Percentiles rank a stretch among this genome's conserved stretches.
phyloP scores from a whole-genome alignment of 2,888 invertebrate species.

The Lutraria lutraria region DNA sequence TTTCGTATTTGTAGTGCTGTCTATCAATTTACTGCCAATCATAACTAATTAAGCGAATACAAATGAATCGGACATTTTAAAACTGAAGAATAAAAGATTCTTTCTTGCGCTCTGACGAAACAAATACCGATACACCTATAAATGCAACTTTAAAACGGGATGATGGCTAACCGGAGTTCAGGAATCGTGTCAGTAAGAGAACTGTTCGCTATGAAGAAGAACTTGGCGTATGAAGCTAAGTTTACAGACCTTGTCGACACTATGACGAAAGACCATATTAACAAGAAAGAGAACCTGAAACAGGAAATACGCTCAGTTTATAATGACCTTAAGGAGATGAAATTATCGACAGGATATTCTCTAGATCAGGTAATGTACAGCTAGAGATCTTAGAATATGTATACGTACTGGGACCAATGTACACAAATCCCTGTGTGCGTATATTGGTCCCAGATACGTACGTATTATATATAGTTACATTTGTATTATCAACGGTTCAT shows the following conservation, averaged over 20 bases:
- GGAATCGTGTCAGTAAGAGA: constrained; percentile 56
- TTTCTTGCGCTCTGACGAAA: too few relatives aligned
- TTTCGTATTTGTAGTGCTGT: too few relatives aligned
- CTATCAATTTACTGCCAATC: too few relatives aligned
- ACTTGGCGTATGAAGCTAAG: constrained; percentile 61
- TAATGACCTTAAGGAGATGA: constrained; percentile 55
- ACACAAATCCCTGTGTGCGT: too few relatives aligned
- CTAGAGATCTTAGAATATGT: background rate
- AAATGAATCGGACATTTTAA: background rate
- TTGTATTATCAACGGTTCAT: too few relatives aligned
- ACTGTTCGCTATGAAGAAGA: constrained; percentile 67
- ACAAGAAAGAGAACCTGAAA: constrained; percentile 51
- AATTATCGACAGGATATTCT: constrained; percentile 59
- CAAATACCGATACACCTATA: background rate
- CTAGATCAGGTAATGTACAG: constrained; percentile 48
- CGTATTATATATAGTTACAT: too few relatives aligned
- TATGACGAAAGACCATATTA: constrained; percentile 50
- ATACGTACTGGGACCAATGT: too few relatives aligned
- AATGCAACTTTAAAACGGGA: background rate
- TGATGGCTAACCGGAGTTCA: constrained; percentile 36
- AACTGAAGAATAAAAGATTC: background rate
- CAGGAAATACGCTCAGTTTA: constrained; percentile 56
- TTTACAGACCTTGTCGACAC: constrained; percentile 45
- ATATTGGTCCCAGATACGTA: too few relatives aligned
- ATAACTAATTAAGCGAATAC: background rate